These are phyloP conservation scores for Drosophila barbarae DNA, from an alignment of 2,888 invertebrate species.

Conservation along the genomic window DNA sequence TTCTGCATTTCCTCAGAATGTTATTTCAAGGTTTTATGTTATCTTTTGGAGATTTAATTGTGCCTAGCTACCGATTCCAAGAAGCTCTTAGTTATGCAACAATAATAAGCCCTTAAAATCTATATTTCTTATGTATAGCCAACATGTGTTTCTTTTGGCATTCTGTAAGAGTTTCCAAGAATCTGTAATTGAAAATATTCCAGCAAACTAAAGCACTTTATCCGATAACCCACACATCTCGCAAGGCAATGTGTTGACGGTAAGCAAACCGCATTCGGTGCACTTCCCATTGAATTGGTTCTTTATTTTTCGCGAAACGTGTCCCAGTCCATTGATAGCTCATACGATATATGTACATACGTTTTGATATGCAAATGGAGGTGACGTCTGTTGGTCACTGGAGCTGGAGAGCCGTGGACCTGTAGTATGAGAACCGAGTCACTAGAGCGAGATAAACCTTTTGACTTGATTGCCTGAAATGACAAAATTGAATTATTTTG, in stretches of 20 bases:
- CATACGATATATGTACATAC: slow-evolving; percentile 26
- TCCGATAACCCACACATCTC: slow-evolving; percentile 17
- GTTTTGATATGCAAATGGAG: slow-evolving; percentile 46
- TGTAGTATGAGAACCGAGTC: slow-evolving; percentile 33
- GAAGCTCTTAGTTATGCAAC: slow-evolving; percentile 1
- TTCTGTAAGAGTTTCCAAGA: slow-evolving; percentile 28
- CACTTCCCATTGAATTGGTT: slow-evolving; percentile 16
- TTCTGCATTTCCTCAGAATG: background rate
- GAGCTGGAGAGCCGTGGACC: slow-evolving; percentile 2
- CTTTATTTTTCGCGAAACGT: slow-evolving; percentile 5
- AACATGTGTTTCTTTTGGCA: background rate
- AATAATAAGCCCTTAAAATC: background rate
- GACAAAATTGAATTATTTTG: slow-evolving; percentile 73
- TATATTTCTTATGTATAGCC: background rate
- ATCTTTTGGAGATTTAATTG: background rate
- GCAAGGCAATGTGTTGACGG: slow-evolving; percentile 11
- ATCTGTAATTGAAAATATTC: slow-evolving; percentile 26
- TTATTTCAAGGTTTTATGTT: background rate
- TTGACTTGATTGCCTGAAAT: slow-evolving; percentile 68
- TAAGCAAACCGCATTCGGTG: slow-evolving; percentile 26
- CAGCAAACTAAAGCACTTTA: slow-evolving; percentile 10
- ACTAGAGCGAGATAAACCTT: slow-evolving; percentile 59
- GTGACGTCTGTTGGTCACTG: slow-evolving; percentile 31
- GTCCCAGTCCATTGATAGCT: slow-evolving; percentile 39
- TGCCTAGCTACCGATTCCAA: background rate